Base-by-base conservation (phyloP, 2,113 vertebrate genomes). In the Triplophysa dalaica region DNA sequence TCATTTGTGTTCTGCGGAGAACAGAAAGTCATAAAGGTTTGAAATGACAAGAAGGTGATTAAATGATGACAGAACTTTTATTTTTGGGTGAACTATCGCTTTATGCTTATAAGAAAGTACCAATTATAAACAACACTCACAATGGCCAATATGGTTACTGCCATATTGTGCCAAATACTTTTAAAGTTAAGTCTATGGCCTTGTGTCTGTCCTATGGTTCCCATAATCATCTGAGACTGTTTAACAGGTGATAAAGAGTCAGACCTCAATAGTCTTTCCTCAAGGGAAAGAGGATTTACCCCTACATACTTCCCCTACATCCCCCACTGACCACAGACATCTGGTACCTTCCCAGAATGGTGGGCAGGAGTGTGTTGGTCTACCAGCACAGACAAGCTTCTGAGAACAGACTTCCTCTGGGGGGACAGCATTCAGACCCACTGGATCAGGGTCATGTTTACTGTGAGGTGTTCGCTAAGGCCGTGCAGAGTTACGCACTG, bases 391-490 rank as follows among this genome's bases (percentile, higher is more conserved):
- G 19, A 58, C 8, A 8, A 21, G n/a, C 54, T 63, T 45, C 11
- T 63, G 41, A 48, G 22, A 75, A 50, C 45, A 63, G 38, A 9
- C 21, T 63, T 75, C 41, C 41, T 63, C 73, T 50, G 10, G 73
- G 72, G 16, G 22, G 41, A 62, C 41, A 75, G 41, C 58, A 63
- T 75, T 75, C 22, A 75, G 73, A 63, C 41, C 41, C 58, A 63
- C 6, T 63, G 60, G 60, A 63, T 63, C 58, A 75, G 73, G 73
- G 73, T 75, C 73, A 75, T 1, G 60, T 75, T 75, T 41, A 75
- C 26, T 63, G 73, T 63, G 41, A 75, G 22, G 62, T 63, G 45
- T 74, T 56, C n/a, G 60, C 70, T 19, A 74, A 61, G 56, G 70
- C 73, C 72, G 58, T 11, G 60, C 26, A 21, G 41, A 12, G 13